phyloP scores from a whole-genome alignment of 2,113 vertebrate genomes.

The Chrysemys picta region DNA sequence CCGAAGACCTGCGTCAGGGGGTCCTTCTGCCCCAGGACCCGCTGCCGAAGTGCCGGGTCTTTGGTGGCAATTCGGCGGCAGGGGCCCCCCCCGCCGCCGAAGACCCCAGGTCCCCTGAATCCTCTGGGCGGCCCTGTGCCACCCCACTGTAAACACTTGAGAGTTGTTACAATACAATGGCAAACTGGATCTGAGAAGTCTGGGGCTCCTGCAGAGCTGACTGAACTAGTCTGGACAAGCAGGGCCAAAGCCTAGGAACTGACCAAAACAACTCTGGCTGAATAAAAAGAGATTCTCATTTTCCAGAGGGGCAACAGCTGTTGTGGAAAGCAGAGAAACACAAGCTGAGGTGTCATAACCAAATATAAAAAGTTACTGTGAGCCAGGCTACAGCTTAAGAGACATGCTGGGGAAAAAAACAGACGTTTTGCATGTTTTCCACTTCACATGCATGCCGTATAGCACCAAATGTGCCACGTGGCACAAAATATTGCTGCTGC shows the following conservation, averaged over 20 bases:
- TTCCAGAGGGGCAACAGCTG: not conserved
- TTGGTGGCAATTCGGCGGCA: no score
- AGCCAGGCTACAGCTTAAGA: constrained; percentile 31
- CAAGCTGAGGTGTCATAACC: not conserved
- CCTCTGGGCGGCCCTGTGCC: not conserved
- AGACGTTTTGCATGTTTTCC: not conserved
- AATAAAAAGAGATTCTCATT: not conserved
- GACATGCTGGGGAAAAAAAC: not conserved
- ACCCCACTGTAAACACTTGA: not conserved
- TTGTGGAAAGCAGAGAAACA: not conserved
- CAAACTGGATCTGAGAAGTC: fast-evolving
- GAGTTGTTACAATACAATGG: not conserved
- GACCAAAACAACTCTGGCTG: not conserved
- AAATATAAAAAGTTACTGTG: constrained; percentile 44
- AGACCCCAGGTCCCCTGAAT: no score
- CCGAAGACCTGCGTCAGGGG: no score
- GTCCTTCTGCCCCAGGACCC: no score
- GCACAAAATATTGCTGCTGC: not conserved
- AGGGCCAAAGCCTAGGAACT: not conserved
- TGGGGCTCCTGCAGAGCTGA: fast-evolving
- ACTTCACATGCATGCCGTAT: constrained; percentile 39
- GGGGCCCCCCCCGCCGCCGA: no score
- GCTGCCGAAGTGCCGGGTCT: no score
- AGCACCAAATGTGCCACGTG: constrained; percentile 15
- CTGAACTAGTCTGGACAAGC: not conserved